A percentile compares a stretch with the other conserved stretches of the same genome.
Conservation (phyloP, 2,797 vertebrate genomes). For the Antrozous pallidus region DNA sequence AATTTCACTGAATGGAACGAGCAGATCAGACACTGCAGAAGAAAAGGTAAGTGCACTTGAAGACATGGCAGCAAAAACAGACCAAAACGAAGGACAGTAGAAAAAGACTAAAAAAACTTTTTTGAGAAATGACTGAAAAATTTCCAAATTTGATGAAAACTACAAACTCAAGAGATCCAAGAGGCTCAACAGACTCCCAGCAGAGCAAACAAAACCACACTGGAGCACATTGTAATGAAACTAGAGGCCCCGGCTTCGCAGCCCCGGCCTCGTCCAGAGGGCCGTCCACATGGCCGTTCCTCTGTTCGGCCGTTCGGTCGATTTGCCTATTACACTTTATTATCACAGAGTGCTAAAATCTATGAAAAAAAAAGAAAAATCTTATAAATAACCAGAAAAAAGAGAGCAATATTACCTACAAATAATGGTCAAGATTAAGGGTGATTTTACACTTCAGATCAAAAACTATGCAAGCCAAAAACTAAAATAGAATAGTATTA, state of each 20-base stretch:
- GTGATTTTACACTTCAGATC: neutral
- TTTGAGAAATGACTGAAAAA: neutral
- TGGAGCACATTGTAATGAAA: neutral
- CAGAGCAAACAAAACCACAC: neutral
- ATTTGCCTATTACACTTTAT: too few relatives aligned
- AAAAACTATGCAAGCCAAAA: neutral
- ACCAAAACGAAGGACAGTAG: neutral
- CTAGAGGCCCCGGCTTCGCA: too few relatives aligned
- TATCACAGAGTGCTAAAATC: neutral
- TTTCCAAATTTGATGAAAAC: neutral
- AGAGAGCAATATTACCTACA: neutral
- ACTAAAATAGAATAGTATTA: neutral
- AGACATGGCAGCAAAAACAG: neutral
- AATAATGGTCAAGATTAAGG: neutral
- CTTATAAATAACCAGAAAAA: neutral
- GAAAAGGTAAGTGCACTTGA: neutral
- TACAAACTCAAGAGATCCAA: neutral
- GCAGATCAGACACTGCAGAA: neutral
- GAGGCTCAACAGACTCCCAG: neutral
- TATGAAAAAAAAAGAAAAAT: neutral
- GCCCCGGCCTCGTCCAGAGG: too few relatives aligned
- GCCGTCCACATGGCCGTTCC: too few relatives aligned
- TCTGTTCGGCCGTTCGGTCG: too few relatives aligned
- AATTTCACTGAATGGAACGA: neutral
- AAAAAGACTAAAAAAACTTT: neutral